Percentiles rank a stretch among this genome's conserved stretches.
These are phyloP conservation scores for Piscicola geometra DNA, from an alignment of 2,888 invertebrate species.

Conservation along the genomic window DNA sequence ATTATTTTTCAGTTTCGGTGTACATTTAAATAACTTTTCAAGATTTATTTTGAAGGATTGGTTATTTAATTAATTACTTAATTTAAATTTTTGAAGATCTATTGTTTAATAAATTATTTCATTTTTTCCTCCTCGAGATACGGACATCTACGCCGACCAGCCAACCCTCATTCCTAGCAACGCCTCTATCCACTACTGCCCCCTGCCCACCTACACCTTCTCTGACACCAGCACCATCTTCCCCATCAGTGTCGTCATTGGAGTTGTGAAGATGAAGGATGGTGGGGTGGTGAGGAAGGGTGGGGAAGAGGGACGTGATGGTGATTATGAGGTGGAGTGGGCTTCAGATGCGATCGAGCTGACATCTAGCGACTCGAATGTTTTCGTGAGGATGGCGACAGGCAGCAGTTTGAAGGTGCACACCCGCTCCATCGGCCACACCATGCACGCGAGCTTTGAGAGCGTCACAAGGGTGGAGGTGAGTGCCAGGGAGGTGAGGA, in stretches of 20 bases:
- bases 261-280: neutral
- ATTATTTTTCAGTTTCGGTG: no score
- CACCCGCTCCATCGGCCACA: conserved; percentile 46
- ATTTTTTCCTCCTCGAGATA: no score
- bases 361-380: neutral
- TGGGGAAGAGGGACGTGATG: no score
- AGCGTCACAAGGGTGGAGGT: conserved; percentile 69
- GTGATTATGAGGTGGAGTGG: neutral
- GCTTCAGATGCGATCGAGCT: neutral
- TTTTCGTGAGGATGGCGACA: neutral
- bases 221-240: neutral
- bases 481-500: conserved; percentile 74
- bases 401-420: conserved; percentile 14
- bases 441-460: conserved; percentile 48
- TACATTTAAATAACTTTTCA: no score
- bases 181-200: conserved; percentile 1
- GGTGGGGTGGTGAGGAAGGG: neutral
- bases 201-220: neutral
- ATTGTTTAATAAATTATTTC: no score
- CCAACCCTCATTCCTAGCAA: neutral
- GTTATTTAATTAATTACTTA: no score
- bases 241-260: neutral
- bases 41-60: no score
- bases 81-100: no score
- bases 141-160: no score